phyloP scores from a whole-genome alignment of 2,797 vertebrate genomes.

The Ctenosaura bakeri region DNA sequence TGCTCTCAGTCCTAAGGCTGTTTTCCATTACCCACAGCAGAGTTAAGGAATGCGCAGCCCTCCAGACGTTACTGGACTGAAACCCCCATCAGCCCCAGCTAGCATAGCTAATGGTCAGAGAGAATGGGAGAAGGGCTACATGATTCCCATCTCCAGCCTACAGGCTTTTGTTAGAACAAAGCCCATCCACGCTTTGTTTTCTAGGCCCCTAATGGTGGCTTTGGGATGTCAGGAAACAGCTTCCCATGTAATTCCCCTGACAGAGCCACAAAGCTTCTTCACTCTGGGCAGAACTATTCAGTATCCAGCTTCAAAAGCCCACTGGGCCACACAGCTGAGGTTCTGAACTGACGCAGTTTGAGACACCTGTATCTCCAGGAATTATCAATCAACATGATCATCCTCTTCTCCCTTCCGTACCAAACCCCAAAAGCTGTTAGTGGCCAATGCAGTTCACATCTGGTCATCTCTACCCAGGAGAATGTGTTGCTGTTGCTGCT shows the following conservation, averaged over 20 bases:
- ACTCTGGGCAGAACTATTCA: conserved; percentile 5
- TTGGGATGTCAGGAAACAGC: background rate
- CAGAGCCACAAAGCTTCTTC: background rate
- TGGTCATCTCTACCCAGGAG: conserved; percentile 18
- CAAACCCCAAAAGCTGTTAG: conserved; percentile 21
- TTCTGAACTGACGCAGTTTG: background rate
- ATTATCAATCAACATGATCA: background rate
- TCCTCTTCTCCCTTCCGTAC: background rate
- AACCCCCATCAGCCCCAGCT: background rate
- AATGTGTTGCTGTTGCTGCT: background rate
- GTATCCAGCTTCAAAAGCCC: conserved; percentile 6
- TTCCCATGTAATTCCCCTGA: background rate
- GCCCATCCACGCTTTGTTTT: background rate
- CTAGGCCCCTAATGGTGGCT: background rate
- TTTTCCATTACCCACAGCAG: background rate
- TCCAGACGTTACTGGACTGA: background rate
- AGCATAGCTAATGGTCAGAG: background rate
- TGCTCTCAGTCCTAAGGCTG: background rate
- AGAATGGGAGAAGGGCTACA: background rate
- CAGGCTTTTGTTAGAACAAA: background rate
- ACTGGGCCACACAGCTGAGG: background rate
- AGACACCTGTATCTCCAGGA: background rate
- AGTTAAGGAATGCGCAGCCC: background rate
- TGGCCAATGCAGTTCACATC: conserved; percentile 2
- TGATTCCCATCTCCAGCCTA: background rate